A percentile compares a stretch with the other conserved stretches of the same genome.
These are phyloP conservation scores for Trichomycterus rosablanca DNA, from an alignment of 2,113 vertebrate genomes.

Conservation along the genomic window DNA sequence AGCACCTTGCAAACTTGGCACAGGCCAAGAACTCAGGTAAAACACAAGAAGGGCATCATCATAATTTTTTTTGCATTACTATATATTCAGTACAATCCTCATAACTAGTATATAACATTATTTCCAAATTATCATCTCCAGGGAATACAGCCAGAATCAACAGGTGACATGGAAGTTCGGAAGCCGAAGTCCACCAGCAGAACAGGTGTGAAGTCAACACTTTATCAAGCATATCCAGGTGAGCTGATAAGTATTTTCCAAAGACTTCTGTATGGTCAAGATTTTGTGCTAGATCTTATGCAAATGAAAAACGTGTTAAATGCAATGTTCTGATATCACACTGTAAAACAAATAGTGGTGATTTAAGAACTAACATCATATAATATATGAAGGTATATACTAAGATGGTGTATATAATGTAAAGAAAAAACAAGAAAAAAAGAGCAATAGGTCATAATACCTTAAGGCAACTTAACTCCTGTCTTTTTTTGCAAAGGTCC, in stretches of 20 bases:
- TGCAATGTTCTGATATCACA: not conserved
- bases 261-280: no score
- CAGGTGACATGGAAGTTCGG: no score
- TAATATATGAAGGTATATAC: no score
- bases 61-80: no score
- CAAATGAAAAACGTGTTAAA: not conserved
- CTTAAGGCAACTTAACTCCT: not conserved
- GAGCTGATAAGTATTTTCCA: not conserved
- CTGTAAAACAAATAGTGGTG: not conserved
- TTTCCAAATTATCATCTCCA: not conserved
- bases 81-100: no score
- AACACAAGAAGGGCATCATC: not conserved
- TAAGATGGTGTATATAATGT: no score
- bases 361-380: no score
- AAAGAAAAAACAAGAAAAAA: not conserved
- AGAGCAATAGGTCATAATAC: not conserved
- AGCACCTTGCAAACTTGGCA: no score
- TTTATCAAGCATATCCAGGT: not conserved
- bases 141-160: not conserved
- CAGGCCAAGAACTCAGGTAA: constrained; percentile 19
- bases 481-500: not conserved
- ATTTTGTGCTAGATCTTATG: no score
- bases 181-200: not conserved
- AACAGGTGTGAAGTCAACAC: not conserved
- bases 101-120: constrained; percentile 1